Base-by-base conservation (phyloP, 1,140 invertebrate species). In the Alviniconcha marisindica region DNA sequence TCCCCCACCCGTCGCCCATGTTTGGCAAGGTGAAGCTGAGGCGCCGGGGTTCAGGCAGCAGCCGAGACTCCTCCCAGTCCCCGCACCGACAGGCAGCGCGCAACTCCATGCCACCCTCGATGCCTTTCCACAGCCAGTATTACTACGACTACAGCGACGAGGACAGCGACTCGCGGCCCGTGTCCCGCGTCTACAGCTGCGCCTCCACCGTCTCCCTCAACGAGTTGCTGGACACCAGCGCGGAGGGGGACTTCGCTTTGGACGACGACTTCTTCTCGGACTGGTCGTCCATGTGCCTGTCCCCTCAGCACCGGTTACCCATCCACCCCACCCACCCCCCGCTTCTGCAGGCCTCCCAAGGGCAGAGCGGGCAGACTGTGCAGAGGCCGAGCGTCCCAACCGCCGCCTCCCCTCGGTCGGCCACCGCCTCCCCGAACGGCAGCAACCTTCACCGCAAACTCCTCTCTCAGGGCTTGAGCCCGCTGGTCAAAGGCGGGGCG, bases 121-220 rank as follows among this genome's bases (percentile, higher is more conserved):
- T 85, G 51, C 82, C 87, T 12, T 79, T 76, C 31, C 86, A 83
- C 44, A 85, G 86, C 69, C 87, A 90, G 82, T 91, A 91, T 81
- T 91, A 90, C 80, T 91, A 91, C 83, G 91, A 91, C 51, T 92
- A 90, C 84, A 92, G 89, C 84, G 90, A 91, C 84, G 90, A 91
- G 77, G 90, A 92, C 71, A 89, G 88, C 84, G 91, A 91, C 83
- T 87, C 89, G 44, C 79, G 89, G n/a, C 88, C 87, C 38, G 81
- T 89, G 51, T 89, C 90, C 14, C 85, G 84, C 69, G 86, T 90
- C 36, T 88, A 87, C 56, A 90, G 88, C 79, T 84, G 85, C 15
- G 88, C 87, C 40, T 91, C 91, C 7, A 89, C 88, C 0, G 84
- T 90, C 56, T 92, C 91, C 5, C 85, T 91, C 15, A 90, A 90